These are phyloP conservation scores for Drosophila kanapiae DNA, from an alignment of 1,140 invertebrate genomes.

Conservation along the genomic window DNA sequence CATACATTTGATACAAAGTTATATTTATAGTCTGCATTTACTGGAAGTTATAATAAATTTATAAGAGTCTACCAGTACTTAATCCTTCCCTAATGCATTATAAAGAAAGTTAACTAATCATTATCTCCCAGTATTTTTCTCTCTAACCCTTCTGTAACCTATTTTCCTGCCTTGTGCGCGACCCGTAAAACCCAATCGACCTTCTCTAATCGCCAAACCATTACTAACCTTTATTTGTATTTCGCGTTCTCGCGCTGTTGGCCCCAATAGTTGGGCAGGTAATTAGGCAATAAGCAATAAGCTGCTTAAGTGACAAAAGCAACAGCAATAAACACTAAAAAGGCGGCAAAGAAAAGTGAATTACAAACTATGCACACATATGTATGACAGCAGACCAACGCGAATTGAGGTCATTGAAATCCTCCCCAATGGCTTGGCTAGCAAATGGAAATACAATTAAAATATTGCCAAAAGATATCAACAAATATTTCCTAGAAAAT, in stretches of 20 bases:
- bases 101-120: not conserved
- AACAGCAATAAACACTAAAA: conserved; percentile 42
- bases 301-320: conserved; percentile 67
- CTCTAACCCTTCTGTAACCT: not conserved
- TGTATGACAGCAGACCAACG: conserved; percentile 11
- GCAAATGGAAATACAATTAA: conserved; percentile 31
- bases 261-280: conserved; percentile 65
- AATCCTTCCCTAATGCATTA: too few species aligned
- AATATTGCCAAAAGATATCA: conserved; percentile 17
- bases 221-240: conserved; percentile 58
- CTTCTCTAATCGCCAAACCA: conserved; percentile 34
- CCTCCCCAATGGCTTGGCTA: not conserved
- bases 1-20: too few species aligned
- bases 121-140: not conserved
- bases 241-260: conserved; percentile 52
- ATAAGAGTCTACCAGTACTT: not conserved
- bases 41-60: too few species aligned
- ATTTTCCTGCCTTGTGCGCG: not conserved
- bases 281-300: conserved; percentile 76
- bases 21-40: too few species aligned
- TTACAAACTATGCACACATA: conserved; percentile 7
- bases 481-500: not conserved
- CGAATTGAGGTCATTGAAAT: conserved; percentile 48
- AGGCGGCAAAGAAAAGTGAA: conserved; percentile 37
- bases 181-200: conserved; percentile 15